Conservation (phyloP, 2,797 vertebrate species). For the Epinephelus coioides region DNA sequence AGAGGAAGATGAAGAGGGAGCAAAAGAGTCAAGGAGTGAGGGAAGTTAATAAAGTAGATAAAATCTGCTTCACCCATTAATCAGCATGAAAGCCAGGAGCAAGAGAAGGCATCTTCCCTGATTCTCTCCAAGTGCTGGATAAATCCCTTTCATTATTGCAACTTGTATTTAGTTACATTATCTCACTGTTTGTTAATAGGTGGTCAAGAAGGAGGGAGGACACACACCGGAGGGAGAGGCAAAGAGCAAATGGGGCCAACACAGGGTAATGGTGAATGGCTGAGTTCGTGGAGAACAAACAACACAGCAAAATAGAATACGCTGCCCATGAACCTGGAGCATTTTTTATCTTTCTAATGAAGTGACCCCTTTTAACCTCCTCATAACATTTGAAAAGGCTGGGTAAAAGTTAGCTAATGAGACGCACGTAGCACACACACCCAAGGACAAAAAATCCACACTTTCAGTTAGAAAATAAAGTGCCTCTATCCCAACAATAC, state of each 20-base stretch:
- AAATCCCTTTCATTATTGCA: conserved; percentile 62
- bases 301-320: conserved; percentile 48
- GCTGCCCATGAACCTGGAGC: conserved; percentile 21
- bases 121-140: conserved; percentile 44
- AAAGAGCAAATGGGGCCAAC: conserved; percentile 57
- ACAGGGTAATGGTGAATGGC: conserved; percentile 56
- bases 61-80: conserved; percentile 69
- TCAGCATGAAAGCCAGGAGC: conserved; percentile 62
- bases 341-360: conserved; percentile 68
- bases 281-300: conserved; percentile 60
- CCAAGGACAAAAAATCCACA: conserved; percentile 23
- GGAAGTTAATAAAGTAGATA: conserved; percentile 74
- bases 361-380: conserved; percentile 69
- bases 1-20: conserved; percentile 63
- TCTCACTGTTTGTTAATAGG: conserved; percentile 72
- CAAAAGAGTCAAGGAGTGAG: conserved; percentile 61
- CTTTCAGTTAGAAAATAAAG: conserved; percentile 6
- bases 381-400: conserved; percentile 50
- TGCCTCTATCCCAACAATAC: conserved; percentile 5
- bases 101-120: conserved; percentile 50
- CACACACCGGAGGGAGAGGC: conserved; percentile 69
- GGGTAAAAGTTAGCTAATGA: conserved; percentile 51
- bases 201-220: conserved; percentile 57
- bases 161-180: conserved; percentile 69
- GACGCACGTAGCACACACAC: conserved; percentile 1